Evolutionary conservation across 2,797 vertebrate genomes (phyloP).

Genomic region (Bradypodion ventrale): DNA sequence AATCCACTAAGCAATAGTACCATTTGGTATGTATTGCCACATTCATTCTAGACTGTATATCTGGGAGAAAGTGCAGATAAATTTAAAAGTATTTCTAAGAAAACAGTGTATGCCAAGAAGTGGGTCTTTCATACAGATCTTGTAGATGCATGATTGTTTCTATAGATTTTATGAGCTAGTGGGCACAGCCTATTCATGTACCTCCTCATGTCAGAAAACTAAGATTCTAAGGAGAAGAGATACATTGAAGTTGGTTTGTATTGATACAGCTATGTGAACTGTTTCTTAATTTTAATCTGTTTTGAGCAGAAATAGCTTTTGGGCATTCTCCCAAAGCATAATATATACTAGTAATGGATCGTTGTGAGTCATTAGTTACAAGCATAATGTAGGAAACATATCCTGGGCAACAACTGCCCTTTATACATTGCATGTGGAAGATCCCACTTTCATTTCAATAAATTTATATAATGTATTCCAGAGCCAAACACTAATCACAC

Average conservation of each 20-base stretch:
- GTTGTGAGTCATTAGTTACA: conserved; percentile 42
- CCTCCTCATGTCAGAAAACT: not conserved
- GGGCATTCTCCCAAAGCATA: conserved; percentile 31
- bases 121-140: not conserved
- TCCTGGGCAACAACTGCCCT: conserved; percentile 47
- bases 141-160: not conserved
- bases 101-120: not conserved
- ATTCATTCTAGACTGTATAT: not conserved
- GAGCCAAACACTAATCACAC: conserved; percentile 33
- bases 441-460: conserved; percentile 42
- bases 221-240: not conserved
- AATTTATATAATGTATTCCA: conserved; percentile 29
- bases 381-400: conserved; percentile 42
- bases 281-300: conserved; percentile 30
- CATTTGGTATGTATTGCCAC: not conserved
- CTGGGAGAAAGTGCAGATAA: not conserved
- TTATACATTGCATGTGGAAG: conserved; percentile 24
- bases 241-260: not conserved
- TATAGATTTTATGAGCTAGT: not conserved
- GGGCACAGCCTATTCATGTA: not conserved
- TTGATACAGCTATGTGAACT: conserved; percentile 11
- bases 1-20: not conserved
- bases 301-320: conserved; percentile 34
- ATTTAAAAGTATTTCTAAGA: not conserved
- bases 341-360: conserved; percentile 15